Evolutionary conservation across 2,888 invertebrate genomes (phyloP).

Genomic region (Tipula helvola): DNA sequence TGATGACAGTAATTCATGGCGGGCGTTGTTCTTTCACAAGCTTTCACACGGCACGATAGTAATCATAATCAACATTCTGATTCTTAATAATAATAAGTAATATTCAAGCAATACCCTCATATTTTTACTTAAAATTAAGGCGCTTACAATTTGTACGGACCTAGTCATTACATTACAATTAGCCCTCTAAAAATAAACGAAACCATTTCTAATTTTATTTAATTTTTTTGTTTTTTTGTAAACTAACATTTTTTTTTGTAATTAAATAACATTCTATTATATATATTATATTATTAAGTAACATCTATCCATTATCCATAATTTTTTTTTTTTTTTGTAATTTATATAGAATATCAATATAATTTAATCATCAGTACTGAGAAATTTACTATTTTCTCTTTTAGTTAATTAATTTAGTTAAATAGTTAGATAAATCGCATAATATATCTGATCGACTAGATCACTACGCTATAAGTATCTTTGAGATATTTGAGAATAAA

Average conservation of each 20-base stretch:
- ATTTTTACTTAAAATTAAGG: background rate
- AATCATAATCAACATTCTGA: background rate
- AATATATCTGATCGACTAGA: background rate
- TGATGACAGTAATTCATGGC: background rate
- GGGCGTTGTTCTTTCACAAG: background rate
- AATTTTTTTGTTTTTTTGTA: background rate
- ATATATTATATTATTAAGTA: background rate
- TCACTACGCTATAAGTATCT: background rate
- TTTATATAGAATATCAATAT: background rate
- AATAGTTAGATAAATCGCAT: background rate
- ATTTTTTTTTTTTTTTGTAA: background rate
- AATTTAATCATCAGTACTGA: background rate
- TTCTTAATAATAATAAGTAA: background rate
- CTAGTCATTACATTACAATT: background rate
- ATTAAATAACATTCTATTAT: background rate
- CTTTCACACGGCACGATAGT: background rate
- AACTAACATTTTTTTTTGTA: background rate
- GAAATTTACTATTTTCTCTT: background rate
- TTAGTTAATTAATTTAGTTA: background rate
- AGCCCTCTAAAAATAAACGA: background rate
- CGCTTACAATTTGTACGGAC: background rate
- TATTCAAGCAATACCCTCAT: no score
- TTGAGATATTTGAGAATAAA: background rate
- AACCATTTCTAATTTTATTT: background rate
- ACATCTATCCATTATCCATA: background rate